A percentile compares a stretch with the other conserved stretches of the same genome.
These are phyloP conservation scores for Holotrichia oblita DNA, from an alignment of 1,140 invertebrate genomes.

Conservation along the genomic window DNA sequence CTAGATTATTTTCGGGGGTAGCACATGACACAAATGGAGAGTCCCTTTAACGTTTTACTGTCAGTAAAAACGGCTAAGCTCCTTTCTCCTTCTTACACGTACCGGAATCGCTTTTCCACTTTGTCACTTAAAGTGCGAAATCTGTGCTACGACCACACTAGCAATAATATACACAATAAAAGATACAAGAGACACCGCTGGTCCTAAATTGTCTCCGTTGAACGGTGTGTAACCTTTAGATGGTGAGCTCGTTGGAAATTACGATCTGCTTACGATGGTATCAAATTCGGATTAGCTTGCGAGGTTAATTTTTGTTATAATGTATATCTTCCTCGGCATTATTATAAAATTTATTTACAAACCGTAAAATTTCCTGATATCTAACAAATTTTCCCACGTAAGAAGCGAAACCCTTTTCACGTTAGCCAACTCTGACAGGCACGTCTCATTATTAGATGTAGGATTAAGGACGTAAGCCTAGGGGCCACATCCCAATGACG, in stretches of 20 bases:
- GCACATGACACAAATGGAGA: neutral
- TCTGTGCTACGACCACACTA: neutral
- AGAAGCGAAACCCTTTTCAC: neutral
- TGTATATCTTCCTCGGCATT: too few species aligned
- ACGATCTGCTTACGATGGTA: neutral
- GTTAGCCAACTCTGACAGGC: neutral
- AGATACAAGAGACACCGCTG: neutral
- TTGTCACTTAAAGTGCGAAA: neutral
- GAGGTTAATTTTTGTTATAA: too few species aligned
- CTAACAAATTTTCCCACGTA: too few species aligned
- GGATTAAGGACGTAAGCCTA: neutral
- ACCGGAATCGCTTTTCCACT: neutral
- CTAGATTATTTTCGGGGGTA: slow-evolving; percentile 5
- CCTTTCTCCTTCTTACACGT: neutral
- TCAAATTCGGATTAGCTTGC: neutral
- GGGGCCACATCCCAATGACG: too few species aligned
- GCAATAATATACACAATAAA: slow-evolving; percentile 7
- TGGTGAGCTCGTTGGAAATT: too few species aligned
- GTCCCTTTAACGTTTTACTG: neutral
- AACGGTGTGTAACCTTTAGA: neutral
- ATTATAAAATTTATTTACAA: too few species aligned
- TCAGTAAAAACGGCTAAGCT: neutral
- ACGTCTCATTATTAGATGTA: slow-evolving; percentile 13
- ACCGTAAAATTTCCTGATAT: too few species aligned
- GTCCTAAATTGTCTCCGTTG: neutral